Evolutionary conservation across 2,888 invertebrate species (phyloP), one percentile per base, ranked within the genome.

Genomic region (Aquatica leii): DNA sequence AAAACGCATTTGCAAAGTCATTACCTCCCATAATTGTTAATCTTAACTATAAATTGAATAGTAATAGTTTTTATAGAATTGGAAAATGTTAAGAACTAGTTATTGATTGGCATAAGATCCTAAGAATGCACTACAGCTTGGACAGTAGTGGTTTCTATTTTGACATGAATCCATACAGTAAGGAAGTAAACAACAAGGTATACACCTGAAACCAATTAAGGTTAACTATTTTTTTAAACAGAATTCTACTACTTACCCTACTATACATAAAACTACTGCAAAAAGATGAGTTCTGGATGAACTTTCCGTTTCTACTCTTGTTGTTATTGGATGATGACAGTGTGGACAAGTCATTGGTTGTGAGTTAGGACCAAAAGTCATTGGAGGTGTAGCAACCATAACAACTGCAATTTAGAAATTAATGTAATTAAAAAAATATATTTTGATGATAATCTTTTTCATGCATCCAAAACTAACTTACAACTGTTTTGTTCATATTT

Each of bases 251-350:
- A 74, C 78, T 77, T 77, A 84, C 84, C 80, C 82, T 49, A 82
- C 71, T 12, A 83, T 18, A 60, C 83, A 85, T 5, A 84, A 72
- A 1, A 83, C 52, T 8, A 84, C 62, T 1, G 85, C 84, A 54
- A 83, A 80, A 9, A 84, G 61, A 71, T 85, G 85, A 1, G 85
- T 84, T 73, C 82, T 84, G 1, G 80, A 78, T 31, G 81, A 80
- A 1, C 84, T 70, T 69, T 82, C 80, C 1, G 78, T 77, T 62
- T 80, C 77, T 2, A 84, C 76, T 34, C 75, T 68, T 0, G 85
- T 83, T 0, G 76, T 73, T 56, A 84, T 80, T 37, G 73, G 74
- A 2, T 78, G 77, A 8, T 79, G 81, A 64, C 85, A 85, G 53
- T 81, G 73, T 1, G 85, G 85, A 68, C 85, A 85, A 0, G 68